phyloP scores from a whole-genome alignment of 1,140 invertebrate species.

The Muscidifurax raptorellus region DNA sequence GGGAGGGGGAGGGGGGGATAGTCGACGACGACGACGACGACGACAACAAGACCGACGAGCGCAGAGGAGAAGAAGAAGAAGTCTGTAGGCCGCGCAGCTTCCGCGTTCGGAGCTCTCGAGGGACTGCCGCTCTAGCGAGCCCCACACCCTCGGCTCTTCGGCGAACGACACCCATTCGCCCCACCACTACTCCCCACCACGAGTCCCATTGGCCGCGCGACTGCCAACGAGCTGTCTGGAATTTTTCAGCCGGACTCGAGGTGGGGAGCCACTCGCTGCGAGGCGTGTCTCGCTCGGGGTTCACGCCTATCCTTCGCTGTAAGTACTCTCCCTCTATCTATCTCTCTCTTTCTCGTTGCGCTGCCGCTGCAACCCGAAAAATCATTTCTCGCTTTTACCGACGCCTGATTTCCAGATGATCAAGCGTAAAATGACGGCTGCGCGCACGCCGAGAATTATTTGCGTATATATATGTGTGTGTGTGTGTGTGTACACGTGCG shows the following conservation, averaged over 20 bases:
- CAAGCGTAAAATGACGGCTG: constrained; percentile 50
- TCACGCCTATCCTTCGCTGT: not conserved
- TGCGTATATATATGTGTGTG: not conserved
- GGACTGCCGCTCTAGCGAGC: constrained; percentile 60
- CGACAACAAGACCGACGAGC: not conserved
- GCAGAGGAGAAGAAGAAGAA: not conserved
- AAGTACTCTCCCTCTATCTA: not conserved
- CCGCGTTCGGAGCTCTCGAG: constrained; percentile 63
- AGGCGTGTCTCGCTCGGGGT: not conserved
- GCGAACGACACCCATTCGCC: constrained; percentile 37
- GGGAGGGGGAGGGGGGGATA: not conserved
- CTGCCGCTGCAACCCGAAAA: not conserved
- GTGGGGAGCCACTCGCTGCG: not conserved
- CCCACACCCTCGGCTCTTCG: constrained; percentile 61
- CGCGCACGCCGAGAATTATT: not conserved
- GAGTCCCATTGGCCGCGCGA: not conserved
- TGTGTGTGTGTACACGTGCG: not conserved
- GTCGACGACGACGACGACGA: not conserved
- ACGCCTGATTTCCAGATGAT: constrained; percentile 47
- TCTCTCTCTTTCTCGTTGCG: not conserved
- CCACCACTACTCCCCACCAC: constrained; percentile 15
- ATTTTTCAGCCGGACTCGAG: not conserved
- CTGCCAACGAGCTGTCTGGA: not conserved
- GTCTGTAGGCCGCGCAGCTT: constrained; percentile 50
- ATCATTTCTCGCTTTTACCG: constrained; percentile 48